Conservation (phyloP, 2,888 invertebrate genomes). For the Tipula confusa region DNA sequence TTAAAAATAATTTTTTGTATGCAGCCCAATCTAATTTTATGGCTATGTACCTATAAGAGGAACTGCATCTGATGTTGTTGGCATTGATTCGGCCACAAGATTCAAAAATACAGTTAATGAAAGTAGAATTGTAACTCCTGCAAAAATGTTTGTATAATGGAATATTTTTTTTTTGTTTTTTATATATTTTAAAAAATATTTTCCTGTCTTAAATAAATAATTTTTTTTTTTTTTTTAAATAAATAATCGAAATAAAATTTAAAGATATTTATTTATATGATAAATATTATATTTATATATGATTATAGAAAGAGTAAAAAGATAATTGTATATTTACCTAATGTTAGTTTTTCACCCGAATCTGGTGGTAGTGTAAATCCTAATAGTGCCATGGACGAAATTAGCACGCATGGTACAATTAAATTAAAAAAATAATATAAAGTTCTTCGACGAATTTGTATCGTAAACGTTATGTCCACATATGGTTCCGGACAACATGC, state of each 20-base stretch:
- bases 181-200: slow-evolving; percentile 38
- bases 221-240: too few relatives aligned
- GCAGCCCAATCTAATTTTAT: slow-evolving; percentile 26
- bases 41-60: slow-evolving; percentile 70
- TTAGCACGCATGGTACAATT: slow-evolving; percentile 97
- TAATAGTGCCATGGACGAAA: slow-evolving; percentile 96
- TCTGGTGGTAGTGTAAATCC: slow-evolving; percentile 98
- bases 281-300: slow-evolving; percentile 32
- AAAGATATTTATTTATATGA: slow-evolving; percentile 37
- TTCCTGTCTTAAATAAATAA: slow-evolving; percentile 37
- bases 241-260: slow-evolving; percentile 40
- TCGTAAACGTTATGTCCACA: slow-evolving; percentile 88
- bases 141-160: slow-evolving; percentile 50
- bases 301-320: background rate
- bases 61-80: slow-evolving; percentile 78
- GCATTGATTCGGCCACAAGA: slow-evolving; percentile 96
- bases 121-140: slow-evolving; percentile 94
- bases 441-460: slow-evolving; percentile 92
- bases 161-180: slow-evolving; percentile 37
- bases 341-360: slow-evolving; percentile 51
- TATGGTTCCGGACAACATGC: slow-evolving; percentile 92
- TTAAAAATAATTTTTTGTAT: slow-evolving; percentile 35
- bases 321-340: slow-evolving; percentile 45
- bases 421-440: slow-evolving; percentile 99
- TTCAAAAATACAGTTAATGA: slow-evolving; percentile 97